A percentile compares a stretch with the other conserved stretches of the same genome.
Evolutionary conservation across 2,888 invertebrate species (phyloP).

Genomic region (Malthinus flaveolus): DNA sequence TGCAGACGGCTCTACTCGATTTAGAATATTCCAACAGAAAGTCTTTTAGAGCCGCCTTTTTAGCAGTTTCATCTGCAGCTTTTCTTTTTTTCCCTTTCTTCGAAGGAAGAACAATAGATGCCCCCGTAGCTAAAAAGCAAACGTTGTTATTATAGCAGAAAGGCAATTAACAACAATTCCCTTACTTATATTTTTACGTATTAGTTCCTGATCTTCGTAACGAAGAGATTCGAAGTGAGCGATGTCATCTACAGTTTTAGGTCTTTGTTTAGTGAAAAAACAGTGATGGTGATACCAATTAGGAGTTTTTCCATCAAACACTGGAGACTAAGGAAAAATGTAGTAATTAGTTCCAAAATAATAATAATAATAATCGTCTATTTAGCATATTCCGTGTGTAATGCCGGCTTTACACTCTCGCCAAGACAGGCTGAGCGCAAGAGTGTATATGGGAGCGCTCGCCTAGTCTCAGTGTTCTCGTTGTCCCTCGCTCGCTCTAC

Average conservation of each 20-base stretch:
- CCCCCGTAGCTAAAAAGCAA: slow-evolving; percentile 40
- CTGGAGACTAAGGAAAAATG: slow-evolving; percentile 69
- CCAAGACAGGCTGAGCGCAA: too few species aligned
- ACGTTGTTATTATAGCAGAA: not conserved
- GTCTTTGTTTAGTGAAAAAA: slow-evolving; percentile 82
- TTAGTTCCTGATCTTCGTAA: slow-evolving; percentile 81
- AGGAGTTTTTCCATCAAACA: slow-evolving; percentile 83
- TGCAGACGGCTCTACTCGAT: slow-evolving; percentile 77
- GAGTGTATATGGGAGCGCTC: too few species aligned
- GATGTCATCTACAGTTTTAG: slow-evolving; percentile 75
- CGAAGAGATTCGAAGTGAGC: slow-evolving; percentile 77
- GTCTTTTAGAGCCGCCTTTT: slow-evolving; percentile 61
- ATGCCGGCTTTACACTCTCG: too few species aligned
- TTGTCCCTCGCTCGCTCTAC: too few species aligned
- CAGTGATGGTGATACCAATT: slow-evolving; percentile 89
- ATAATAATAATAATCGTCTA: too few species aligned
- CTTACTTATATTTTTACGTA: slow-evolving; percentile 70
- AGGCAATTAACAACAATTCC: too few species aligned
- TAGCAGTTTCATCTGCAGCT: slow-evolving; percentile 39
- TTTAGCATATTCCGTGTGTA: too few species aligned
- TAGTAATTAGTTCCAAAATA: not conserved
- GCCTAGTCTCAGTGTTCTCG: too few species aligned
- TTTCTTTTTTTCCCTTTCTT: slow-evolving; percentile 57
- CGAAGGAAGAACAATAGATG: slow-evolving; percentile 54
- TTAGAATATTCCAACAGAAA: slow-evolving; percentile 85